Base-by-base conservation (phyloP, 2,888 invertebrate species). In the Isotomurus palustris region DNA sequence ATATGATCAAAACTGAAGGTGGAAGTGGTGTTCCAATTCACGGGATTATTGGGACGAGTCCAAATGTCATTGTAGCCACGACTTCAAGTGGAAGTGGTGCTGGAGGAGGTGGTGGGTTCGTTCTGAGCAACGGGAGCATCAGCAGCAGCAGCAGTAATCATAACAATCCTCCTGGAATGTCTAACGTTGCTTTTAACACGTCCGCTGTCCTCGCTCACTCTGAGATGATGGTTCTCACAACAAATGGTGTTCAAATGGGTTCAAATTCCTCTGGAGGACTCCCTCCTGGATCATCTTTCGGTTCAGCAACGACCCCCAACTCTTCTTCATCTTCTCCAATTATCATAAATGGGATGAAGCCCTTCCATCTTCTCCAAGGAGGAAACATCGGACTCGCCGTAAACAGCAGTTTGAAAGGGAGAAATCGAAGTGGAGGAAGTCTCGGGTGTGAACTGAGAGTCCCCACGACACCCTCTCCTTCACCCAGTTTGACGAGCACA, bases 401-500 rank as follows among this genome's bases (percentile, higher is more conserved):
- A n/a, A n/a, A n/a, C n/a, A n/a, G n/a, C n/a, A n/a, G 45, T 50
- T 44, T 47, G 28, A 58, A 62, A 49, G 53, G 45, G 35, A 54
- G 58, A 45, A 57, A 53, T 55, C 40, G 25, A 27, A 63, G 59
- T 57, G 60, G 59, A 24, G 60, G 63, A 49, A 59, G 59, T 35
- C 8, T 32, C 24, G 14, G 21, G 21, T 40, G 45, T 29, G 24
- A 36, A 35, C 53, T 54, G 22, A 48, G 47, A 40, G 51, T 55
- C 55, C 53, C 62, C 57, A 54, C 62, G 21, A 64, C 64, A 45
- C 64, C 64, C 48, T 64, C 64, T 29, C 62, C 62, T 43, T 62
- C 61, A 38, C 61, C 61, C 41, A 62, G 61, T 40, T 53, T 58
- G 43, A 21, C 49, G 24, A 38, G 41, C 44, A 27, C 53, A n/a